Percentiles rank a stretch among this genome's conserved stretches.
Conservation (phyloP, 2,888 invertebrate species). For the Meandrusa payeni region DNA sequence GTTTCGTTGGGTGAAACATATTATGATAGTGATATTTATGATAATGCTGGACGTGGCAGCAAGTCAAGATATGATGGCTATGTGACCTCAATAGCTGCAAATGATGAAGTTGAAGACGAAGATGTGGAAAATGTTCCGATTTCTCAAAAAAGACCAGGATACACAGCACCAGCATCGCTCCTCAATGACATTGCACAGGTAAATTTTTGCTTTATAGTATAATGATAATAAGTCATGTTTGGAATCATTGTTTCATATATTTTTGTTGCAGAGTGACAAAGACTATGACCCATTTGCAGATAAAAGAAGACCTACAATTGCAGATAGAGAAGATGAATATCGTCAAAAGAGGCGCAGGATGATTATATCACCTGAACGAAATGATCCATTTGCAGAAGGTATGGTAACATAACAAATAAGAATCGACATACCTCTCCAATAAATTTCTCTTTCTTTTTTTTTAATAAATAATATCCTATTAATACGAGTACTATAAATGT, state of each 20-base stretch:
- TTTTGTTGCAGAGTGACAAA: slow-evolving; percentile 86
- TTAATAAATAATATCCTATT: too few relatives aligned
- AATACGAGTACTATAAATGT: too few relatives aligned
- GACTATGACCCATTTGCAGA: slow-evolving; percentile 98
- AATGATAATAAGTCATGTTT: too few relatives aligned
- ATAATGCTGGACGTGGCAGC: slow-evolving; percentile 81
- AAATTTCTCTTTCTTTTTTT: too few relatives aligned
- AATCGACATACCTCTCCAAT: too few relatives aligned
- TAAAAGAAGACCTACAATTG: slow-evolving; percentile 93
- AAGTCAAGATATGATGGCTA: slow-evolving; percentile 95
- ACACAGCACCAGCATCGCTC: slow-evolving; percentile 92
- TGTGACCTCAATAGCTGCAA: slow-evolving; percentile 97
- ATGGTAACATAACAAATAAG: too few relatives aligned
- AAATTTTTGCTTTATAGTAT: too few relatives aligned
- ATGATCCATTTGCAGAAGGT: slow-evolving; percentile 99
- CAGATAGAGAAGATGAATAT: slow-evolving; percentile 98
- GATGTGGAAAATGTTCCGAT: slow-evolving; percentile 90
- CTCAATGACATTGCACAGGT: slow-evolving; percentile 95
- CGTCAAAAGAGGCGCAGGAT: slow-evolving; percentile 92
- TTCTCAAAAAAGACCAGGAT: slow-evolving; percentile 87
- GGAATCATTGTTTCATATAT: slow-evolving; percentile 8
- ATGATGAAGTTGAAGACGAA: slow-evolving; percentile 97
- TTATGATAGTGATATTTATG: slow-evolving; percentile 97
- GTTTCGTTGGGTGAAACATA: slow-evolving; percentile 93
- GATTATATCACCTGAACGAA: slow-evolving; percentile 97